phyloP scores from a whole-genome alignment of 1,140 invertebrate genomes.

The Drosophila willistoni region DNA sequence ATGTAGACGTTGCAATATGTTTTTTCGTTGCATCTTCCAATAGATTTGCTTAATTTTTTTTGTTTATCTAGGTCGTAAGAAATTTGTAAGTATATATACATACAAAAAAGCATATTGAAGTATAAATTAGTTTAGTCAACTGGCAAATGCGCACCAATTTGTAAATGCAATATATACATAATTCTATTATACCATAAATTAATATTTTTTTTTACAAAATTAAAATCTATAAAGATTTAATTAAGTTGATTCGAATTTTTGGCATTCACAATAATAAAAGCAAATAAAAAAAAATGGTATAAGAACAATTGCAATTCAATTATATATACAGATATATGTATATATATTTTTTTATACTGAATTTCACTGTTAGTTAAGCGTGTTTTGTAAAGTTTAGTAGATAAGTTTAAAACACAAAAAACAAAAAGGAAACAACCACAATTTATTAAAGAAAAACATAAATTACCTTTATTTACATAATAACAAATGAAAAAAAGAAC shows the following conservation, averaged over 20 bases:
- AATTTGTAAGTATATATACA: neutral
- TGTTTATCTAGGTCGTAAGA: slow-evolving; percentile 49
- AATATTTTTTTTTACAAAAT: slow-evolving; percentile 9
- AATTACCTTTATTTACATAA: slow-evolving; percentile 24
- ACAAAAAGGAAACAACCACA: neutral
- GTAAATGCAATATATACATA: slow-evolving; percentile 80
- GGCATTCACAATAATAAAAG: slow-evolving; percentile 31
- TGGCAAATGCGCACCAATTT: slow-evolving; percentile 51
- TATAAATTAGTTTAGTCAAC: slow-evolving; percentile 45
- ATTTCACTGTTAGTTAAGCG: slow-evolving; percentile 10
- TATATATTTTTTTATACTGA: slow-evolving; percentile 5
- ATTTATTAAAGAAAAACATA: slow-evolving; percentile 7
- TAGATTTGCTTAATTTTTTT: slow-evolving; percentile 66
- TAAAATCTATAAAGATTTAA: neutral
- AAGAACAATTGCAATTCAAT: slow-evolving; percentile 52
- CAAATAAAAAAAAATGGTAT: slow-evolving; percentile 19
- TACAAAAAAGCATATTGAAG: slow-evolving; percentile 27
- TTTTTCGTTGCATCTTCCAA: slow-evolving; percentile 75
- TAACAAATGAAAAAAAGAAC: neutral
- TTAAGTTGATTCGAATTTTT: slow-evolving; percentile 69
- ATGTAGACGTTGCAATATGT: slow-evolving; percentile 20
- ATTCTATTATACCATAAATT: slow-evolving; percentile 28
- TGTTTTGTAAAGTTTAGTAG: slow-evolving; percentile 13
- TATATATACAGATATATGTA: slow-evolving; percentile 9
- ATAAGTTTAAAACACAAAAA: slow-evolving; percentile 6